Evolutionary conservation across 2,797 vertebrate genomes (phyloP), one percentile per base, ranked within the genome.

Genomic region (Anisognathus igniventris): DNA sequence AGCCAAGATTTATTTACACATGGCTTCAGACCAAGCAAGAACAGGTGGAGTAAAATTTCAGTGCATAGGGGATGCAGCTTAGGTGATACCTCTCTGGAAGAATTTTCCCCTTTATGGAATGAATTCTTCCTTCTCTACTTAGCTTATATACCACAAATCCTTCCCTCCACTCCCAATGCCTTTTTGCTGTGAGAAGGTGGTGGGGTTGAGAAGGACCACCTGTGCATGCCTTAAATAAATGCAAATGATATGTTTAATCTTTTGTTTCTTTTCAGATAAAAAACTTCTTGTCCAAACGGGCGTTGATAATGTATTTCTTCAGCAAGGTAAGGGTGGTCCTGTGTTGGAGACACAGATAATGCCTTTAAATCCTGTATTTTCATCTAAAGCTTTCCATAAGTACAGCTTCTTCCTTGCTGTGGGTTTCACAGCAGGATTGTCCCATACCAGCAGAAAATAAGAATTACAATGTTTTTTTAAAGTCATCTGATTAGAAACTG

Each of bases 301-400:
- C 98, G 54, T 97, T 99, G 98, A 98, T 99, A 96, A 98, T 99
- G 98, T 99, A 99, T 98, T 98, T 99, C 96, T 99, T 99, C 97
- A 99, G 98, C 96, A 99, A 99, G 99, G 99, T 99, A 98, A 99
- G 98, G 44, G 42, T 64, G 68, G 83, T 57, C 54, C 9, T 77
- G 7, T 21, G 54, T 37, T 86, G 78, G 31, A 62, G 35, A 44
- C 33, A 54, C 14, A 48, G 9, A 13, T 53, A 61, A 37, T 3
- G 1, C 12, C 62, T 87, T 35, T 25, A 42, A 87, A 91, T 27
- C 6, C 10, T 75, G 45, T 66, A 1, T 45, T 66, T 85, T 64
- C 28, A 44, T 37, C 18, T 57, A 40, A 61, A 21, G 24, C 21
- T 90, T 80, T 81, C 39, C 4, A 1, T 14, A 51, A 82, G 17